phyloP scores from a whole-genome alignment of 2,113 vertebrate genomes.

The Puntigrus tetrazona region DNA sequence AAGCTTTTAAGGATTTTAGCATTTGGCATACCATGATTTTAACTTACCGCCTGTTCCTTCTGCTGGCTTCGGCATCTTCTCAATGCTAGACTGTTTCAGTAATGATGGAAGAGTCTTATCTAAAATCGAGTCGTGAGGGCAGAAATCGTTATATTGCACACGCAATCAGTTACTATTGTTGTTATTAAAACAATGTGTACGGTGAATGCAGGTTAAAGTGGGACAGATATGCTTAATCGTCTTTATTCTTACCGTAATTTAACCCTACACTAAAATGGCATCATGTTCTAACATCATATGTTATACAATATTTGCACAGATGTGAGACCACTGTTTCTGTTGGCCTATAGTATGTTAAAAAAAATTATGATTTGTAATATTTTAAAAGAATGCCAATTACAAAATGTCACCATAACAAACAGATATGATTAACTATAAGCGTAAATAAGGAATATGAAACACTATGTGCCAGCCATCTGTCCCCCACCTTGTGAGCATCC shows the following conservation, averaged over 20 bases:
- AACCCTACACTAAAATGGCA: neutral
- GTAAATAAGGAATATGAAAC: conserved; percentile 67
- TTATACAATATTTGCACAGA: neutral
- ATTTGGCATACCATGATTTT: neutral
- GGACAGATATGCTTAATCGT: neutral
- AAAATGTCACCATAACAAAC: neutral
- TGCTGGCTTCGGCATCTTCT: conserved; percentile 9
- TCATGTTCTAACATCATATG: neutral
- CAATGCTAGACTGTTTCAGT: neutral
- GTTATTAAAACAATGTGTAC: neutral
- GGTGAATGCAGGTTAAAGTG: neutral
- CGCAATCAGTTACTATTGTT: neutral
- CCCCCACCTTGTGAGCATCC: conserved; percentile 55
- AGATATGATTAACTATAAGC: neutral
- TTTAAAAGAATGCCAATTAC: neutral
- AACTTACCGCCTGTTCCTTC: conserved; percentile 2
- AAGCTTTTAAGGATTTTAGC: neutral
- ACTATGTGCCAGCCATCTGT: conserved; percentile 63
- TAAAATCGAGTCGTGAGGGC: neutral
- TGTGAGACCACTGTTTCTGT: neutral
- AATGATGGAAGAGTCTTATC: neutral
- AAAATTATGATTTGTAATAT: neutral
- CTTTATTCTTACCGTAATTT: neutral
- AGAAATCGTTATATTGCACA: neutral
- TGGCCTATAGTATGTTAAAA: neutral